These are phyloP conservation scores for Myotis daubentonii DNA, from an alignment of 2,797 vertebrate genomes.

Conservation along the genomic window DNA sequence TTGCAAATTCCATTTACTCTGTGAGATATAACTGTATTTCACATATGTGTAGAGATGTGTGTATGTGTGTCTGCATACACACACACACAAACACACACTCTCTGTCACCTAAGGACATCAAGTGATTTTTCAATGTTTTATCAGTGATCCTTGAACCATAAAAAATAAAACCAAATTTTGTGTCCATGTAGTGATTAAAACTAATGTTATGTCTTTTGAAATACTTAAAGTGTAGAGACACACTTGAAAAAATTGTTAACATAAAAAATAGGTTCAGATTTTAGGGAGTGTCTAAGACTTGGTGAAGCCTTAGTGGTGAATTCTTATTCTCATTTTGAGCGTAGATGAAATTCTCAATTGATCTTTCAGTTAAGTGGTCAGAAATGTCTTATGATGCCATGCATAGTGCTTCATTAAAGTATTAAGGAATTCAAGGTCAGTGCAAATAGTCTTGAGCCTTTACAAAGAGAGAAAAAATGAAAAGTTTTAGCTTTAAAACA, in stretches of 20 bases:
- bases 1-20: not conserved
- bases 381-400: not conserved
- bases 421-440: not conserved
- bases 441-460: not conserved
- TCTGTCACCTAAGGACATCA: not conserved
- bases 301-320: not conserved
- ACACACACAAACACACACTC: no score
- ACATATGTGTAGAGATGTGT: not conserved
- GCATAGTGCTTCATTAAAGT: not conserved
- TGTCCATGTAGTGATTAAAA: slow-evolving; percentile 12
- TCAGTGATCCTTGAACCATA: slow-evolving; percentile 27
- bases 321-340: not conserved
- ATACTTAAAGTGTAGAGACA: not conserved
- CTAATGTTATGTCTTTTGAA: slow-evolving; percentile 1
- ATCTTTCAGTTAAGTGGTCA: not conserved
- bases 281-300: not conserved
- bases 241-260: not conserved
- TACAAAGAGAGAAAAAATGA: not conserved
- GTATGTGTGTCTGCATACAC: not conserved
- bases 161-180: slow-evolving; percentile 3
- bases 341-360: not conserved
- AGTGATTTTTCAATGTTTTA: not conserved
- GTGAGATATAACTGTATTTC: not conserved
- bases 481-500: not conserved
- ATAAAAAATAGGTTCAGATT: slow-evolving; percentile 17